Percentiles rank a stretch among this genome's conserved stretches.
Conservation (phyloP, 1,140 invertebrate species). For the Drosophila grimshawi region DNA sequence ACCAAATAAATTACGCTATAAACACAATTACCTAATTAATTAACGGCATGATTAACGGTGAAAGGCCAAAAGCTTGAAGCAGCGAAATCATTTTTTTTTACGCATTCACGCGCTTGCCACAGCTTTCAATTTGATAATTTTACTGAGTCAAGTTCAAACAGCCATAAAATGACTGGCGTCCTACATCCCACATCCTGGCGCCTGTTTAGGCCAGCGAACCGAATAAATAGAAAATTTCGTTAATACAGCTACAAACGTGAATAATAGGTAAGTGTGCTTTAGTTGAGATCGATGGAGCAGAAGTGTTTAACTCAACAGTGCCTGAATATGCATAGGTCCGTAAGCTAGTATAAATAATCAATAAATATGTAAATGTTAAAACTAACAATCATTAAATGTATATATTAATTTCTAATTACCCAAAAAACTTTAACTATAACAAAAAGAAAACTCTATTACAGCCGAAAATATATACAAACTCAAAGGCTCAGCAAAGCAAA, state of each 20-base stretch:
- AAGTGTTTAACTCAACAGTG: too few relatives aligned
- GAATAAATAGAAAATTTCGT: conserved; percentile 42
- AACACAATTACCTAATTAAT: conserved; percentile 73
- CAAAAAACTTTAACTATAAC: conserved; percentile 3
- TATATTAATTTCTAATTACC: neutral
- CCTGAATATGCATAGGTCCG: too few relatives aligned
- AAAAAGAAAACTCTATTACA: conserved; percentile 43
- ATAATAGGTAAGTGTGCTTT: neutral
- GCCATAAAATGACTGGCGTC: conserved; percentile 61
- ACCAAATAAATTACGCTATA: conserved; percentile 61
- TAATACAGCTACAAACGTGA: conserved; percentile 16
- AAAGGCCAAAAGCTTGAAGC: conserved; percentile 30
- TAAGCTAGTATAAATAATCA: too few relatives aligned
- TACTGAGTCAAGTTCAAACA: conserved; percentile 64
- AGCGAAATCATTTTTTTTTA: conserved; percentile 71
- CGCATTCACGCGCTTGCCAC: conserved; percentile 57
- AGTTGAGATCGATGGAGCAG: neutral
- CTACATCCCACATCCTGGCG: conserved; percentile 36
- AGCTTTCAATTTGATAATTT: conserved; percentile 64
- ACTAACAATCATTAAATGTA: too few relatives aligned
- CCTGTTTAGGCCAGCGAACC: conserved; percentile 23
- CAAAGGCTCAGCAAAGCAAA: conserved; percentile 8
- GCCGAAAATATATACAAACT: conserved; percentile 30
- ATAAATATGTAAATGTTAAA: too few relatives aligned
- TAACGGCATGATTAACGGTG: conserved; percentile 64